Base-by-base conservation (phyloP, 2,797 vertebrate species). In the Arremon aurantiirostris region DNA sequence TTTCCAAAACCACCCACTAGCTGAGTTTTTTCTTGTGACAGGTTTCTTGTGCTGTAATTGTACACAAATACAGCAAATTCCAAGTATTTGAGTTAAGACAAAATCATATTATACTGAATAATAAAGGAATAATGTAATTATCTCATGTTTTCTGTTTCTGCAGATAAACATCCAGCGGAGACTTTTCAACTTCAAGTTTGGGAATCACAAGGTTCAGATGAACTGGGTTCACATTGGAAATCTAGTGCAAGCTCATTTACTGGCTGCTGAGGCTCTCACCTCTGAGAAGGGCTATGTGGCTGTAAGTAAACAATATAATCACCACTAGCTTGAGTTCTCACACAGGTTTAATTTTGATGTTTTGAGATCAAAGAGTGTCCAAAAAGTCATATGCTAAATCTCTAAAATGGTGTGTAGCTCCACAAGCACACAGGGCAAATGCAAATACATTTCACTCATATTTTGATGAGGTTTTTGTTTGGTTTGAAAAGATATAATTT, bases 181-280 rank as follows among this genome's bases (percentile, higher is more conserved):
- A 60, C 89, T 99, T 57, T 98, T 99, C 93, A 98, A 98, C 81
- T 99, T 99, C 97, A 98, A 98, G 39, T 99, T 99, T 69, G 99
- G 99, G 42, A 98, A 99, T 97, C 97, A 96, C 30, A 86, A 73
- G 64, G 97, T 98, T 27, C 97, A 85, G 94, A 99, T 99, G 98
- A 99, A 99, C 98, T 99, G 99, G 99, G 98, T 99, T 8, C 99
- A 99, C 2, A 97, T 99, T 21, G 97, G 97, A 82, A 99, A 99
- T 90, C 97, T 99, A 92, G 98, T 99, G 37, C 96, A 97, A 97
- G 99, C 99, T 10, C 99, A 99, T 69, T 76, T 97, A 32, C 97
- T 99, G 90, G 99, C 99, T 2, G 98, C 99, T 1, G 98, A 98
- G 83, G 98, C 98, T 9, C 98, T 99, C 77, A 98, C 98, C 0